Evolutionary conservation across 1,140 invertebrate genomes (phyloP).

Genomic region (Solenopsis invicta): DNA sequence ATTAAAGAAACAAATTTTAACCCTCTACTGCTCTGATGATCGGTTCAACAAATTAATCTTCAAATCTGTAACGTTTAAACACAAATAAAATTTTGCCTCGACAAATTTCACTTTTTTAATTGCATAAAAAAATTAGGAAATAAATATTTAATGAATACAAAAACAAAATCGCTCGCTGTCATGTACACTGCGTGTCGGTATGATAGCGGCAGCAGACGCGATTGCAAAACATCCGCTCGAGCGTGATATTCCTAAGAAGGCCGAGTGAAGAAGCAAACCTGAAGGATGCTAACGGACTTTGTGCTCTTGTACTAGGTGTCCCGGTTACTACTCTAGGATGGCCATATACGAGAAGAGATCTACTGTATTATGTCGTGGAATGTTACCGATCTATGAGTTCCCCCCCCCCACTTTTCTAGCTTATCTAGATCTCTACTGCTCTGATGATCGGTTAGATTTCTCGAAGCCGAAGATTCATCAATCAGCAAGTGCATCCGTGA

Average conservation of each 20-base stretch:
- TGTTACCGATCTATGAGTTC: slow-evolving; percentile 73
- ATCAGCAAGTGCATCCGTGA: neutral
- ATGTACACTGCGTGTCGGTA: slow-evolving; percentile 45
- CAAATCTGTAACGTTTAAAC: neutral
- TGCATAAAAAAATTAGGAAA: neutral
- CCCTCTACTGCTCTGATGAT: neutral
- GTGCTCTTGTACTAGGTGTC: slow-evolving; percentile 15
- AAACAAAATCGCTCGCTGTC: neutral
- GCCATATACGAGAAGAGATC: slow-evolving; percentile 80
- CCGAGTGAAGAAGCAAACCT: slow-evolving; percentile 69
- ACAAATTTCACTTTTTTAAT: neutral
- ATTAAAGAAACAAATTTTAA: neutral
- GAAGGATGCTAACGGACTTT: slow-evolving; percentile 79
- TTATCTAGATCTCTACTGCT: slow-evolving; percentile 30
- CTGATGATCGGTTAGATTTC: slow-evolving; percentile 45
- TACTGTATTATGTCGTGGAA: slow-evolving; percentile 77
- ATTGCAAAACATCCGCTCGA: slow-evolving; percentile 73
- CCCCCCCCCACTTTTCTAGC: slow-evolving; percentile 20
- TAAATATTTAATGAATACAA: slow-evolving; percentile 16
- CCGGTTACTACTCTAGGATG: slow-evolving; percentile 68
- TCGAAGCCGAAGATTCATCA: neutral
- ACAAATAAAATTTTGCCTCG: neutral
- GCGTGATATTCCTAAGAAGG: slow-evolving; percentile 74
- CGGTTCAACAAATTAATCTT: neutral
- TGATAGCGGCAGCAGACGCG: slow-evolving; percentile 32